Base-by-base conservation (phyloP, 2,888 invertebrate species). In the Nephrotoma guestfalica region DNA sequence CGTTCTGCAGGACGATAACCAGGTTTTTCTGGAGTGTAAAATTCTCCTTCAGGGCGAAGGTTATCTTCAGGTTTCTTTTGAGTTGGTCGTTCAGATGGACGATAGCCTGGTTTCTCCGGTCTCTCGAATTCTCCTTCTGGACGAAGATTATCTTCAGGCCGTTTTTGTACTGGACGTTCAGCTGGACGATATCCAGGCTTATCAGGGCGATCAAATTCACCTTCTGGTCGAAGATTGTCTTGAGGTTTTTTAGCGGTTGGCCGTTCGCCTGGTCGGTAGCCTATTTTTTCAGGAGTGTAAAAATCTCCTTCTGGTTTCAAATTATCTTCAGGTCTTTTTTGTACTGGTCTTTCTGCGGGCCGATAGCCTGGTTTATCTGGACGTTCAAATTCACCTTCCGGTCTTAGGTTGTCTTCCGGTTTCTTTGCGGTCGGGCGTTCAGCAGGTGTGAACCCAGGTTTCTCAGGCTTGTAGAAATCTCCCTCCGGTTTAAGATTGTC, bases 371-470 rank as follows among this genome's bases (percentile, higher is more conserved):
- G 88, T 87, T 90, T 90, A 57, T 90, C 90, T 0, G 92, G 93
- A 6, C 89, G 88, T 86, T 93, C 92, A 88, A 93, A 93, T 0
- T 93, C 93, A 4, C 95, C 95, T 88, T 93, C 93, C 0, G 93
- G 93, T 86, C 89, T 90, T 0, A 93, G 89, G 90, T 94, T 94
- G 89, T 94, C 94, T 41, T 89, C 86, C 0, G 87, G 88, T 85
- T 13, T 86, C 4, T 87, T 51, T 85, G 83, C 86, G 30, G 83
- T 41, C 2, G 84, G 87, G 7, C 87, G 41, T 83, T 88, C 88
- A 86, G 87, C 87, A 45, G 88, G 87, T 15, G 41, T 30, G 83
- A 57, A 87, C 15, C 83, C 47, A 40, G 83, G 51, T 71, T 89
- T 90, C n/a, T 89, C 89, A 0, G 89, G 90, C 1, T 87, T 86